Evolutionary conservation across 2,113 vertebrate species (phyloP), one percentile per base, ranked within the genome.

Genomic region (Elephantulus edwardii): DNA sequence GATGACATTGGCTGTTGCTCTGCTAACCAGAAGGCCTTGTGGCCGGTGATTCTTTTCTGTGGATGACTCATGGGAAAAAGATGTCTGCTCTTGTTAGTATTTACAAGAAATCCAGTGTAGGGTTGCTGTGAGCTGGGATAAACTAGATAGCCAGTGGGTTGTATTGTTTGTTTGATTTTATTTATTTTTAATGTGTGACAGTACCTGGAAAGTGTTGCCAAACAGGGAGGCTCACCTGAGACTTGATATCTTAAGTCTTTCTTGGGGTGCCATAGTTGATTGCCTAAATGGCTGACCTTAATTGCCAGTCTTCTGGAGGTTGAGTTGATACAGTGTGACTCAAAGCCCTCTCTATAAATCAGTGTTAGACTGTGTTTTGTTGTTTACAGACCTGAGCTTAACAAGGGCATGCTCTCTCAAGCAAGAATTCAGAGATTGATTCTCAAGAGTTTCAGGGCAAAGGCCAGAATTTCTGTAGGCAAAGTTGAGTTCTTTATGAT

Each of bases 391-490:
- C 68, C 9, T 11, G 52, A 75, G 42, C 42, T 78, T 35, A 81
- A 79, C n/a, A 84, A 52, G 70, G 70, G 71, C 33, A 60, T 60
- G 60, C 4, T 10, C 13, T 79, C 86, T n/a, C 33, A 76, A 28
- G 75, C 33, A 76, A 28, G 75, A 30, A 26, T 84, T 86, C 50
- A 74, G 68, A 83, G 46, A 78, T 64, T 83, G 24, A 40, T 20
- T 87, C 64, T 50, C 16, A 80, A 91, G n/a, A 88, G 83, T 44
- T 8, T 9, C 26, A 26, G n/a, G 54, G n/a, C 52, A 80, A 93
- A 84, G 60, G 9, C 22, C 74, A 92, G 64, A 80, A 6, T 38
- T 83, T 87, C 3, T 78, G 80, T 91, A 75, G 38, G 33, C 20
- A 91, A 88, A 46, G 26, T 72, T 52, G 83, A 90, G 66, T 76